Conservation (phyloP, 2,113 vertebrate species). For the Zosterops pallidus region DNA sequence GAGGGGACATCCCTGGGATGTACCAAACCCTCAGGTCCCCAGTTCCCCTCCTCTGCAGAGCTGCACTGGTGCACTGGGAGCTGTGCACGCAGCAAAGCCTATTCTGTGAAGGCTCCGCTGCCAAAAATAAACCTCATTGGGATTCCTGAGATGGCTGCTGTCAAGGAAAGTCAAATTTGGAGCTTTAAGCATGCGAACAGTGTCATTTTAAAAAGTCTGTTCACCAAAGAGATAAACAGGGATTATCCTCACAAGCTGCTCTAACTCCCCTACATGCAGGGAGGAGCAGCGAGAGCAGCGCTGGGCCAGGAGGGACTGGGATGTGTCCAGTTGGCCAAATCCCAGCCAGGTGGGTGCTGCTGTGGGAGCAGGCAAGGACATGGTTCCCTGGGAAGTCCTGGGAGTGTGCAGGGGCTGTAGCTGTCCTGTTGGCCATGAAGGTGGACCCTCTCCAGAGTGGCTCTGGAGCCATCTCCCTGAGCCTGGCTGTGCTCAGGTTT, state of each 20-base stretch:
- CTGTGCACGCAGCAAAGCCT: background rate
- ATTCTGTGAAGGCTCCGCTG: background rate
- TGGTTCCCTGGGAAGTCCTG: background rate
- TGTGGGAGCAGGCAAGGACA: fast-evolving
- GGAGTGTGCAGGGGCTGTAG: fast-evolving
- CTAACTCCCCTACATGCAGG: background rate
- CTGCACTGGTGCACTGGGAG: background rate
- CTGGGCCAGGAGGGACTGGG: background rate
- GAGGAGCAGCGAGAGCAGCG: background rate
- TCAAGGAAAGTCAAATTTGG: slow-evolving; percentile 60
- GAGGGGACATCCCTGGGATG: background rate
- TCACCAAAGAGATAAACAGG: slow-evolving; percentile 46
- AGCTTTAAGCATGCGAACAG: slow-evolving; percentile 47
- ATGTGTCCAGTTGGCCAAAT: background rate
- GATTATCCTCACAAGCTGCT: slow-evolving; percentile 41
- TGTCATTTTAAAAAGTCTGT: slow-evolving; percentile 55
- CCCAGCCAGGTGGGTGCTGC: fast-evolving
- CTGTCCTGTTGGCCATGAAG: fast-evolving
- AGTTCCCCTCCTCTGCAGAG: background rate
- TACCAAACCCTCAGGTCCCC: background rate
- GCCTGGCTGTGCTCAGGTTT: background rate
- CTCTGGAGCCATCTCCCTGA: fast-evolving
- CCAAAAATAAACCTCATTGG: slow-evolving; percentile 58
- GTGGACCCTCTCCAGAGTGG: fast-evolving
- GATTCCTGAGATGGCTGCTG: slow-evolving; percentile 59